These are phyloP conservation scores for Hedya salicella DNA, from an alignment of 2,888 invertebrate species.

Conservation along the genomic window DNA sequence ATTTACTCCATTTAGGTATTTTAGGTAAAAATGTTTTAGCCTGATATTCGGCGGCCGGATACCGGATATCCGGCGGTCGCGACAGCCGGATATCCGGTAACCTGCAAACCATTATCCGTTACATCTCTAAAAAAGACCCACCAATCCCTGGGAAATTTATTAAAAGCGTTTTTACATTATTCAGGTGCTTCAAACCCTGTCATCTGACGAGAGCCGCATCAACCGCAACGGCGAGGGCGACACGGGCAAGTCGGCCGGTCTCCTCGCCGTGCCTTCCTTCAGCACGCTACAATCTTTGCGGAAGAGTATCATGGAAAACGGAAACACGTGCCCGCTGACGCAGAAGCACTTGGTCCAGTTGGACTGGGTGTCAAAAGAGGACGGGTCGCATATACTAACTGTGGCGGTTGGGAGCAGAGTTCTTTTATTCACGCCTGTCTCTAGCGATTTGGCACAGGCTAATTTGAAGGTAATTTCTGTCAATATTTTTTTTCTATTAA, in stretches of 20 bases:
- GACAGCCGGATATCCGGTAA: no score
- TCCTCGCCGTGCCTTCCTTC: slow-evolving; percentile 95
- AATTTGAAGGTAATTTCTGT: slow-evolving; percentile 88
- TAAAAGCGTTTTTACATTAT: background rate
- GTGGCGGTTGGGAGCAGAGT: slow-evolving; percentile 98
- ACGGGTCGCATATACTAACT: slow-evolving; percentile 98
- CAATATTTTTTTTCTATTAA: no score
- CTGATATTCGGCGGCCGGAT: no score
- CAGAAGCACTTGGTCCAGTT: slow-evolving; percentile 97
- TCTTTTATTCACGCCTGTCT: slow-evolving; percentile 96
- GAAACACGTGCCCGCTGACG: slow-evolving; percentile 95
- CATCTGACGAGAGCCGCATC: slow-evolving; percentile 89
- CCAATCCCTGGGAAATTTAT: no score
- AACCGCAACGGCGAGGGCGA: slow-evolving; percentile 84
- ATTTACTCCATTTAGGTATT: no score
- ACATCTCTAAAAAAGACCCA: no score
- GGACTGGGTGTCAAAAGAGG: slow-evolving; percentile 99
- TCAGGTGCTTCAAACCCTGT: slow-evolving; percentile 90
- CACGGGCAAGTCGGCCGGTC: slow-evolving; percentile 83
- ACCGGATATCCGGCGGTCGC: no score
- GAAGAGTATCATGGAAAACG: slow-evolving; percentile 95
- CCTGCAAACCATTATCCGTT: no score
- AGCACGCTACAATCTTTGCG: slow-evolving; percentile 94
- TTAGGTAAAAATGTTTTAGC: no score
- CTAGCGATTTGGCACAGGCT: slow-evolving; percentile 97